phyloP scores from a whole-genome alignment of 2,888 invertebrate species.

The Drosophila hamatofila region DNA sequence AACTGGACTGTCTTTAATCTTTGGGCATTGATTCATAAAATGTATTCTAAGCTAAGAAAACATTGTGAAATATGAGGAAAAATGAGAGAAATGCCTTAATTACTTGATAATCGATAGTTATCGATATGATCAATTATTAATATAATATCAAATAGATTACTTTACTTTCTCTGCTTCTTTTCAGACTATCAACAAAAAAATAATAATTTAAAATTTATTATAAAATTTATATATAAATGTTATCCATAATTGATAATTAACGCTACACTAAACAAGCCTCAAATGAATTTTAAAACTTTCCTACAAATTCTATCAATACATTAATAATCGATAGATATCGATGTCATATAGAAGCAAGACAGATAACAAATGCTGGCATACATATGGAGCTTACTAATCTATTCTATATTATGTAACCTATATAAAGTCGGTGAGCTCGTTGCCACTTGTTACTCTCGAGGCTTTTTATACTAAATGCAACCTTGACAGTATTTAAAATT shows the following conservation, averaged over 20 bases:
- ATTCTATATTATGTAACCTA: not conserved
- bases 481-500: slow-evolving; percentile 26
- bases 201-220: too few species aligned
- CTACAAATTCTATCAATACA: not conserved
- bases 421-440: not conserved
- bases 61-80: too few species aligned
- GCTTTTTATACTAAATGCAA: slow-evolving; percentile 7
- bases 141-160: too few species aligned
- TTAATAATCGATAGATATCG: not conserved
- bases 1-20: too few species aligned
- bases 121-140: not conserved
- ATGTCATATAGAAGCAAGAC: not conserved
- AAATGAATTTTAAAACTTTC: not conserved
- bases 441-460: slow-evolving; percentile 6
- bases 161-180: too few species aligned
- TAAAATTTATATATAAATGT: too few species aligned
- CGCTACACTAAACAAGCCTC: not conserved
- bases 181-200: too few species aligned
- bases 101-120: not conserved
- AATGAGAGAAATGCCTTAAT: not conserved
- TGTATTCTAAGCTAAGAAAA: too few species aligned
- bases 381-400: not conserved
- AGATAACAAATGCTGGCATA: not conserved
- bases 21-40: too few species aligned
- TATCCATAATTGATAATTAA: too few species aligned